Evolutionary conservation across 2,888 invertebrate species (phyloP).

Genomic region (Conomelus anceps): DNA sequence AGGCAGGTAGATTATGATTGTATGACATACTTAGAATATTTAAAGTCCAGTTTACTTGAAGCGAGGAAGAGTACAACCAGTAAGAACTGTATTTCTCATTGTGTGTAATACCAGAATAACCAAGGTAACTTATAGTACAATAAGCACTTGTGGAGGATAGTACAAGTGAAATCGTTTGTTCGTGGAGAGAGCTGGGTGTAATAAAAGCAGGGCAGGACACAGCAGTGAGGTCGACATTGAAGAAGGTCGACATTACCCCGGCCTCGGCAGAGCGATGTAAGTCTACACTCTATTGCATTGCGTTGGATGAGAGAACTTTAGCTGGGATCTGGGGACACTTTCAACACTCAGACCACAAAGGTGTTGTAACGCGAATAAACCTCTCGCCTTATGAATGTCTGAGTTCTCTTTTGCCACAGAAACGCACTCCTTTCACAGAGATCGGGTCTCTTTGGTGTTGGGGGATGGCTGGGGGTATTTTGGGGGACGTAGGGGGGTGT

Average conservation of each 20-base stretch:
- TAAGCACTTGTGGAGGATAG: background rate
- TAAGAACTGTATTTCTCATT: no score
- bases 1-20: no score
- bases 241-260: no score
- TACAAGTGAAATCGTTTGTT: background rate
- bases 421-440: background rate
- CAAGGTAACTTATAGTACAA: no score
- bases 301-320: background rate
- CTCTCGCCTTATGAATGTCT: background rate
- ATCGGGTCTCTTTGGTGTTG: background rate
- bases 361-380: background rate
- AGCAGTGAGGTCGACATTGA: background rate
- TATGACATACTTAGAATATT: no score
- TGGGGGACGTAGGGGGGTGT: background rate
- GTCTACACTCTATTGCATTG: background rate
- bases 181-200: background rate
- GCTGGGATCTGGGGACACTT: background rate
- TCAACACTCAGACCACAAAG: background rate
- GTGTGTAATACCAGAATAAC: no score
- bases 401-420: background rate
- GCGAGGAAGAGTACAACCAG: no score
- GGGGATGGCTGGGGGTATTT: background rate
- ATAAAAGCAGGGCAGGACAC: background rate
- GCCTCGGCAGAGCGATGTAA: background rate
- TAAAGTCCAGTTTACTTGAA: no score